A percentile compares a stretch with the other conserved stretches of the same genome.
These are phyloP conservation scores for Xiphorhynchus erythropygius DNA, from an alignment of 2,797 vertebrate genomes.

Conservation along the genomic window DNA sequence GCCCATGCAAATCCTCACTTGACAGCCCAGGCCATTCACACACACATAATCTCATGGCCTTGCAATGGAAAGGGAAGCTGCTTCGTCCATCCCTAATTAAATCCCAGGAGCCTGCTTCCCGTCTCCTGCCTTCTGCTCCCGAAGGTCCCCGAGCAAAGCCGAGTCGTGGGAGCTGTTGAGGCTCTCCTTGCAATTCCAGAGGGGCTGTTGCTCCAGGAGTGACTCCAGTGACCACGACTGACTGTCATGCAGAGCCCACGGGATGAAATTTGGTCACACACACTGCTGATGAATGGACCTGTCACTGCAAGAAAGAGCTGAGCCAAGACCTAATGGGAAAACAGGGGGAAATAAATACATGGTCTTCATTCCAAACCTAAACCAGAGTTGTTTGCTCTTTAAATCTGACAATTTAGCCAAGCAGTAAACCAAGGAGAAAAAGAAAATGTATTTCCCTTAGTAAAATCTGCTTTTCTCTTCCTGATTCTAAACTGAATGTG, in stretches of 20 bases:
- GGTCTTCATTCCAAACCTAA: not conserved
- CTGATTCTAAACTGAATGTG: not conserved
- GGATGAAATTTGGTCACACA: not conserved
- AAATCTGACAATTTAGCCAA: not conserved
- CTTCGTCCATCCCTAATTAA: not conserved
- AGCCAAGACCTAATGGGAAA: not conserved
- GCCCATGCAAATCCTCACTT: not conserved
- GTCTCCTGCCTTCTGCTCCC: not conserved
- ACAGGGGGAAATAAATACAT: not conserved
- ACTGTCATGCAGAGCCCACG: not conserved
- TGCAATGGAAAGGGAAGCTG: not conserved
- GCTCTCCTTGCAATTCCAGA: not conserved
- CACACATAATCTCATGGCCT: not conserved
- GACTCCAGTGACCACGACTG: not conserved
- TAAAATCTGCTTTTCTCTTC: not conserved
- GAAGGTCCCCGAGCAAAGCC: not conserved
- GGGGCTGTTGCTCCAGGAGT: not conserved
- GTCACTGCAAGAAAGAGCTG: slow-evolving; percentile 1
- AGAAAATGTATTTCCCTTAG: not conserved
- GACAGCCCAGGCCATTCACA: not conserved
- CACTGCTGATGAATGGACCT: slow-evolving; percentile 9
- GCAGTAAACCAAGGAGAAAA: not conserved
- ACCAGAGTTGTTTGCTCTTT: not conserved
- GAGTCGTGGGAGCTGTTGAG: not conserved
- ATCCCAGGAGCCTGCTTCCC: not conserved